Percentiles rank a stretch among this genome's conserved stretches.
Conservation (phyloP, 2,797 vertebrate genomes). For the Vespertilio murinus region DNA sequence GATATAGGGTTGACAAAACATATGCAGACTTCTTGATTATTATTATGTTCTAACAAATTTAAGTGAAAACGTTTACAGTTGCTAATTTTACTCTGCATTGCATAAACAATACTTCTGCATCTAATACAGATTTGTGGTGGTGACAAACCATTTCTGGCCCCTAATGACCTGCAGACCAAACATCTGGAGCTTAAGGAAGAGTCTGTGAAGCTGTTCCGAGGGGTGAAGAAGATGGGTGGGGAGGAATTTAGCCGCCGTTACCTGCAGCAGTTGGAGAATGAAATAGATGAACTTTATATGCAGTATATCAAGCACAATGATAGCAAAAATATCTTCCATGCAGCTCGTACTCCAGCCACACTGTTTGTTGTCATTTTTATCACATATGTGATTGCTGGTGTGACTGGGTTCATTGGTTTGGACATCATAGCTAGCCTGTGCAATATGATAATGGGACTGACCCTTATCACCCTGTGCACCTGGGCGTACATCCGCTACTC, state of each 20-base stretch:
- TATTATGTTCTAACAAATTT: constrained; percentile 15
- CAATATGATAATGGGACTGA: constrained; percentile 98
- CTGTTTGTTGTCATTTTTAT: constrained; percentile 99
- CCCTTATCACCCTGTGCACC: constrained; percentile 97
- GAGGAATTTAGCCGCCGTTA: constrained; percentile 99
- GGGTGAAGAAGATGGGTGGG: constrained; percentile 99
- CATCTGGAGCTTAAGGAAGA: constrained; percentile 92
- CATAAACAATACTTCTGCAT: background rate
- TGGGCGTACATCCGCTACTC: constrained; percentile 99
- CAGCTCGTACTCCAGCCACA: constrained; percentile 96
- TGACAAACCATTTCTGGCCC: constrained; percentile 96
- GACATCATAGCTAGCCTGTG: constrained; percentile 98
- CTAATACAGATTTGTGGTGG: constrained; percentile 92
- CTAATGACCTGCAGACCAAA: constrained; percentile 92
- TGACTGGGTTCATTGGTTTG: constrained; percentile 97
- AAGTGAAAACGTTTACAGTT: background rate
- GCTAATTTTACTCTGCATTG: background rate
- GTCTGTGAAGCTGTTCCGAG: constrained; percentile 92
- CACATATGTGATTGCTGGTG: constrained; percentile 95
- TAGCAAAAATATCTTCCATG: constrained; percentile 99
- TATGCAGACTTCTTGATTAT: background rate
- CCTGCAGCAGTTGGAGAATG: constrained; percentile 95
- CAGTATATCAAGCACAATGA: constrained; percentile 99
- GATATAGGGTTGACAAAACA: background rate
- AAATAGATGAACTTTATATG: constrained; percentile 96